Evolutionary conservation across 2,113 vertebrate species (phyloP).

Genomic region (Electrona antarctica): DNA sequence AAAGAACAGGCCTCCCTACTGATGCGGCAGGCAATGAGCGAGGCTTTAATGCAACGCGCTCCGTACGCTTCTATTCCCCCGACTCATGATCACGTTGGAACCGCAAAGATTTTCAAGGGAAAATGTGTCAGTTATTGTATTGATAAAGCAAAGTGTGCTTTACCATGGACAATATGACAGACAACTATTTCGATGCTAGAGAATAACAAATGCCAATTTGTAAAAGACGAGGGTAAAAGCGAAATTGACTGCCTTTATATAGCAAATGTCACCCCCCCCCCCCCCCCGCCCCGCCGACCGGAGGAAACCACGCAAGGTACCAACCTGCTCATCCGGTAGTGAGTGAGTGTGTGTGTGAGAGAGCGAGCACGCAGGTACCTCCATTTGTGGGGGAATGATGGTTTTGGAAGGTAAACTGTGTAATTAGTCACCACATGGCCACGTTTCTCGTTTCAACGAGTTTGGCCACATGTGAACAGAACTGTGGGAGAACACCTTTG

Average conservation of each 20-base stretch:
- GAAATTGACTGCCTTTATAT: neutral
- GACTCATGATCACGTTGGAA: constrained; percentile 33
- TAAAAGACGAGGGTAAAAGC: neutral
- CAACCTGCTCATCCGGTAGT: neutral
- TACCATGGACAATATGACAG: neutral
- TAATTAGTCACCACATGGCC: constrained; percentile 49
- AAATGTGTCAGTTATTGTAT: constrained; percentile 23
- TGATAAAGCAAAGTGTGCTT: constrained; percentile 5
- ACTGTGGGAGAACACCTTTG: constrained; percentile 41
- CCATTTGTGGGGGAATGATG: constrained; percentile 3
- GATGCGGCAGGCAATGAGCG: constrained; percentile 66
- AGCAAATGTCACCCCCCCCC: neutral
- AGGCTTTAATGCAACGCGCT: constrained; percentile 56
- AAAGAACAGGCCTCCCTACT: constrained; percentile 58
- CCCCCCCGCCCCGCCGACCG: too few species aligned
- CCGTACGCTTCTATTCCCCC: constrained; percentile 35
- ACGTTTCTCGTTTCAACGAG: constrained; percentile 41
- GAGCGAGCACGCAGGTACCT: constrained; percentile 22
- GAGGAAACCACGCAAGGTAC: too few species aligned
- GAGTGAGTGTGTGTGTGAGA: neutral
- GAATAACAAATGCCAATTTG: neutral
- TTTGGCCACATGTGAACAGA: constrained; percentile 28
- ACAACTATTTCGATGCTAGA: neutral
- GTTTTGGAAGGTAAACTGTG: constrained; percentile 46
- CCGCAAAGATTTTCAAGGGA: constrained; percentile 11